Percentiles rank a stretch among this genome's conserved stretches.
Conservation (phyloP, 2,113 vertebrate genomes). For the Spilogale gracilis region DNA sequence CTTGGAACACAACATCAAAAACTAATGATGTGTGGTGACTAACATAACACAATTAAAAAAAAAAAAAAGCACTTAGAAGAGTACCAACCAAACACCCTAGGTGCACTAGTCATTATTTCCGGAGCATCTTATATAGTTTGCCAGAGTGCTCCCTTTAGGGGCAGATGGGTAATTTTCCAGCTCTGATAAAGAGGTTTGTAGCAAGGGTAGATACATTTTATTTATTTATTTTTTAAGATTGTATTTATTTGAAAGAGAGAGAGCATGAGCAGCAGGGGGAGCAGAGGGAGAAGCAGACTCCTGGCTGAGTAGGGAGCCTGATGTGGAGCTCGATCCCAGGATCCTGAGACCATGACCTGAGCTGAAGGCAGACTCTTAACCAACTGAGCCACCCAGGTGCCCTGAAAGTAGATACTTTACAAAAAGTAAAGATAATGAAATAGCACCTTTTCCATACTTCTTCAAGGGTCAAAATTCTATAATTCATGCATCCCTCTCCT, state of each 20-base stretch:
- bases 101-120: not conserved
- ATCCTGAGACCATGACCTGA: not conserved
- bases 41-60: too few species aligned
- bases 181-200: not conserved
- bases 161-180: not conserved
- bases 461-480: not conserved
- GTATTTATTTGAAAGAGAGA: too few species aligned
- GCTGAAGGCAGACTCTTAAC: not conserved
- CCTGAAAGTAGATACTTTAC: not conserved
- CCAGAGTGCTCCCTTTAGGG: not conserved
- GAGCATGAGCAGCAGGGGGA: not conserved
- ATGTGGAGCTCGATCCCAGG: not conserved
- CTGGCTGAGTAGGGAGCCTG: not conserved
- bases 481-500: not conserved
- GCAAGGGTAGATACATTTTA: not conserved
- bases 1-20: too few species aligned
- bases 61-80: not conserved
- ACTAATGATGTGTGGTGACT: too few species aligned
- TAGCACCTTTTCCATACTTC: not conserved
- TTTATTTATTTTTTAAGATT: too few species aligned
- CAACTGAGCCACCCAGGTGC: not conserved
- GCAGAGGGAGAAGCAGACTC: not conserved
- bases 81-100: accelerated
- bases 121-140: not conserved
- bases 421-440: not conserved